A percentile compares a stretch with the other conserved stretches of the same genome.
Evolutionary conservation across 2,797 vertebrate species (phyloP).

Genomic region (Tadarida brasiliensis): DNA sequence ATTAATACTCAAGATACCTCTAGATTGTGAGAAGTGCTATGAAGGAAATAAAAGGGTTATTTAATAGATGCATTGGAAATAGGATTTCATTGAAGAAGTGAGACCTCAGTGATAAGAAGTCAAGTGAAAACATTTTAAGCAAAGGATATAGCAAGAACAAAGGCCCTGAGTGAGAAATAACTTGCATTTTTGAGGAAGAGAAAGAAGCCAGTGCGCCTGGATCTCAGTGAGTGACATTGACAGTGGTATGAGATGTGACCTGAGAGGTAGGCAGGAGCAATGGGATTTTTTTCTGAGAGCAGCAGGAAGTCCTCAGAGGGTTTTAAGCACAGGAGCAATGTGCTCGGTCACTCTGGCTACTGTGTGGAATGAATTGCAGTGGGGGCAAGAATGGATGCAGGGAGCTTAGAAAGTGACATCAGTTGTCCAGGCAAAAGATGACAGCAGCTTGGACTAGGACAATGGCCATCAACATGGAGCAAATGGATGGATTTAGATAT

Average conservation of each 20-base stretch:
- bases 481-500: not conserved
- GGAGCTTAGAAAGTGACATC: not conserved
- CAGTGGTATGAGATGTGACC: not conserved
- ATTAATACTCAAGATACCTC: constrained; percentile 19
- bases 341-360: not conserved
- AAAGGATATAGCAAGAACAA: not conserved
- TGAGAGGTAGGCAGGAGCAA: not conserved
- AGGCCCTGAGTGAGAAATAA: not conserved
- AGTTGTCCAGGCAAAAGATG: not conserved
- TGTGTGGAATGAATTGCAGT: not conserved
- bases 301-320: not conserved
- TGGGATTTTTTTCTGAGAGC: not conserved
- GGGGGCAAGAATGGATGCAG: not conserved
- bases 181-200: not conserved
- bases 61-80: not conserved
- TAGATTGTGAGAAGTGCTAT: not conserved
- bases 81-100: constrained; percentile 24
- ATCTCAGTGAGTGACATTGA: not conserved
- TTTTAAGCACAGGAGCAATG: not conserved
- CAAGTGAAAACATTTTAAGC: not conserved
- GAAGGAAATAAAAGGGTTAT: not conserved
- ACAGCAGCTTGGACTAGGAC: not conserved
- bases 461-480: not conserved
- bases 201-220: not conserved
- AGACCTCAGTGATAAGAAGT: not conserved